Conservation (phyloP, 1,140 invertebrate species). For the Zaprionus africanus region DNA sequence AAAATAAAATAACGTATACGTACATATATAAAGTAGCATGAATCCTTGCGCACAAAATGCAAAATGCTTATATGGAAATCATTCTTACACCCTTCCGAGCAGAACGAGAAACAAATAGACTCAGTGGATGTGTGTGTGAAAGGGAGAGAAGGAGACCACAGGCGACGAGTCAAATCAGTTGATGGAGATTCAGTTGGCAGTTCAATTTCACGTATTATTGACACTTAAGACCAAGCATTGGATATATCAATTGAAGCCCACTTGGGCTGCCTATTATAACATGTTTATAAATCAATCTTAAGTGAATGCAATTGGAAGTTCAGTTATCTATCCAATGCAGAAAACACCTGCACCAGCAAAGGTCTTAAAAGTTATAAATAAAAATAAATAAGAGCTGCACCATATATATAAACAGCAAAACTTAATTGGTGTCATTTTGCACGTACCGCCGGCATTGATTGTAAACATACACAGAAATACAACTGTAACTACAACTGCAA, state of each 20-base stretch:
- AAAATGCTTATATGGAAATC: slow-evolving; percentile 73
- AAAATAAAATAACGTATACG: slow-evolving; percentile 67
- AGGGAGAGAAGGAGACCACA: slow-evolving; percentile 9
- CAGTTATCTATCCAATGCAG: background rate
- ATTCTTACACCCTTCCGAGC: slow-evolving; percentile 41
- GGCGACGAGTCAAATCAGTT: slow-evolving; percentile 31
- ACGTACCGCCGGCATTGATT: slow-evolving; percentile 57
- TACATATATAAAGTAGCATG: slow-evolving; percentile 58
- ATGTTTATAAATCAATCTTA: slow-evolving; percentile 72
- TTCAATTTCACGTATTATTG: slow-evolving; percentile 83
- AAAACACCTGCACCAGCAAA: background rate
- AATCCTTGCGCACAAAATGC: slow-evolving; percentile 52
- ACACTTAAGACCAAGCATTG: slow-evolving; percentile 74
- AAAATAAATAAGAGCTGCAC: background rate
- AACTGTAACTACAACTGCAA: slow-evolving; percentile 1
- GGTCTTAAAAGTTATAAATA: background rate
- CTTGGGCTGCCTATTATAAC: slow-evolving; percentile 71
- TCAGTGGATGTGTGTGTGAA: background rate
- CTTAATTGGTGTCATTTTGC: slow-evolving; percentile 74
- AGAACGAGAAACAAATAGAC: slow-evolving; percentile 26
- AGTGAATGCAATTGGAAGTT: background rate
- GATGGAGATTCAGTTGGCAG: slow-evolving; percentile 77
- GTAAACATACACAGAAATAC: slow-evolving; percentile 28
- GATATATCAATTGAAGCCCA: slow-evolving; percentile 59
- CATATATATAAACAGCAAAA: slow-evolving; percentile 22